These are phyloP conservation scores for Drosophila prolongata DNA, from an alignment of 2,888 invertebrate species.

Conservation along the genomic window DNA sequence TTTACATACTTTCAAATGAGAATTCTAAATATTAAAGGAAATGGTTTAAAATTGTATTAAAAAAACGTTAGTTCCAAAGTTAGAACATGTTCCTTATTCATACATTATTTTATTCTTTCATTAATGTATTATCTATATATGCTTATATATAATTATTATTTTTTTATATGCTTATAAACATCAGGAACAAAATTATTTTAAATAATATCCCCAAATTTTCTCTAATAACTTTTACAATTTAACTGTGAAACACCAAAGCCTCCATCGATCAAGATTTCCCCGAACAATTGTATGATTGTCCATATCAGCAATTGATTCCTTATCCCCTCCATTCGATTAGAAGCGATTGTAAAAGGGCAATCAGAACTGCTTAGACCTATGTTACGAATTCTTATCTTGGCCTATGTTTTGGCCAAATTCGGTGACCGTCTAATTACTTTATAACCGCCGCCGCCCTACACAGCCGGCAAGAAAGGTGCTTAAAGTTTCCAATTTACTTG, in stretches of 20 bases:
- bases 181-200: too few species aligned
- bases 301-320: slow-evolving; percentile 30
- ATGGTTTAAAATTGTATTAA: too few species aligned
- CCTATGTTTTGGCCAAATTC: slow-evolving; percentile 43
- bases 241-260: neutral
- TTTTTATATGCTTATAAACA: too few species aligned
- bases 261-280: neutral
- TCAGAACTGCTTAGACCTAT: slow-evolving; percentile 14
- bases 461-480: slow-evolving; percentile 56
- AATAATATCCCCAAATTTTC: too few species aligned
- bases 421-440: slow-evolving; percentile 61
- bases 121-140: too few species aligned
- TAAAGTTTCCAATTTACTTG: slow-evolving; percentile 70
- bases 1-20: too few species aligned
- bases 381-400: slow-evolving; percentile 6
- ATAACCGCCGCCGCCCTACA: slow-evolving; percentile 36
- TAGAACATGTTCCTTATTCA: too few species aligned
- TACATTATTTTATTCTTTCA: too few species aligned
- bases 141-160: too few species aligned
- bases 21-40: too few species aligned
- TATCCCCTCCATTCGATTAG: slow-evolving; percentile 52
- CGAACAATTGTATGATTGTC: slow-evolving; percentile 1
- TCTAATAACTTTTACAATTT: neutral
- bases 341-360: slow-evolving; percentile 38
- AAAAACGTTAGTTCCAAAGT: too few species aligned